These are phyloP conservation scores for Strigamia crassipes DNA, from an alignment of 2,888 invertebrate genomes.

Conservation along the genomic window DNA sequence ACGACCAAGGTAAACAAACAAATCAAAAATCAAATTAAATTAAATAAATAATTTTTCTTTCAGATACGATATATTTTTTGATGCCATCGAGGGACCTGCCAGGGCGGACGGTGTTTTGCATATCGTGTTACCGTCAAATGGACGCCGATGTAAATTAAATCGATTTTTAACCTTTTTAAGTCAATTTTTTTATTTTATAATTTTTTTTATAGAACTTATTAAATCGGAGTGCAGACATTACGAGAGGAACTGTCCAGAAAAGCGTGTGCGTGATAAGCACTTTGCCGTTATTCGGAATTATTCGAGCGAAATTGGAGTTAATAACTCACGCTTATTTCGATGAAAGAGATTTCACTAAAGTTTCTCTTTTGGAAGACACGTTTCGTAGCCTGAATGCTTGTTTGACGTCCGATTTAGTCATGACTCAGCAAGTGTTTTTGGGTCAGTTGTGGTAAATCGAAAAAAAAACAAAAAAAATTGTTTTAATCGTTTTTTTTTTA, in stretches of 20 bases:
- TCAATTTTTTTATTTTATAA: not conserved
- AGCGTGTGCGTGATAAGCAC: slow-evolving; percentile 93
- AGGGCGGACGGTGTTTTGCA: slow-evolving; percentile 86
- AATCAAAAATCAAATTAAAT: too few relatives aligned
- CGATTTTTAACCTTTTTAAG: too few relatives aligned
- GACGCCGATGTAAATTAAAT: slow-evolving; percentile 80
- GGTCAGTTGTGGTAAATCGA: slow-evolving; percentile 60
- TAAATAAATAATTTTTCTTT: slow-evolving; percentile 41
- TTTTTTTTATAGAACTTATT: slow-evolving; percentile 74
- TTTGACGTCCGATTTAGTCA: slow-evolving; percentile 64
- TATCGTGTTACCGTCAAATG: slow-evolving; percentile 97
- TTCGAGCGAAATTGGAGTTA: slow-evolving; percentile 89
- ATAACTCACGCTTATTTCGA: slow-evolving; percentile 98
- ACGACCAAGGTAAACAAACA: slow-evolving; percentile 66
- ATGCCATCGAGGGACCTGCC: slow-evolving; percentile 85
- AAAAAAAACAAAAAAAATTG: not conserved
- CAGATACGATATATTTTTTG: slow-evolving; percentile 94
- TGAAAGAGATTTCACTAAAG: slow-evolving; percentile 89
- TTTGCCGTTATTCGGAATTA: slow-evolving; percentile 89
- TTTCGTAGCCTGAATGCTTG: slow-evolving; percentile 89
- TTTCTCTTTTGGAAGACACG: slow-evolving; percentile 85
- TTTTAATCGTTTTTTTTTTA: slow-evolving; percentile 60
- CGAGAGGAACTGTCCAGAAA: slow-evolving; percentile 96
- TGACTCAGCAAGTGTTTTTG: slow-evolving; percentile 68
- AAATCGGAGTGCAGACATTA: slow-evolving; percentile 91